These are phyloP conservation scores for Melanerpes formicivorus DNA, from an alignment of 2,113 vertebrate genomes.

Conservation along the genomic window DNA sequence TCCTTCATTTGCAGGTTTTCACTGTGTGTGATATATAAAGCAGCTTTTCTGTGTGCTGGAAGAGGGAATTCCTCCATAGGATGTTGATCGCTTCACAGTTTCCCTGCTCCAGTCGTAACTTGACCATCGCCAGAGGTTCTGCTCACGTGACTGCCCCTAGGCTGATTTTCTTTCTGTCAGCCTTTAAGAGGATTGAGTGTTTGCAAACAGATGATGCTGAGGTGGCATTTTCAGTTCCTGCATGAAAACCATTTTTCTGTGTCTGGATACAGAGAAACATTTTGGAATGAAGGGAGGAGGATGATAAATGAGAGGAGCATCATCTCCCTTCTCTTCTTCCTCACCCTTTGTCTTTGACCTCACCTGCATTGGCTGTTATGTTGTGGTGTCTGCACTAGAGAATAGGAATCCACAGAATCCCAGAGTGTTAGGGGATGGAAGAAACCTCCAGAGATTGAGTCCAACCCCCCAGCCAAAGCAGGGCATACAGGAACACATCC, in stretches of 20 bases:
- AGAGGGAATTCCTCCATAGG: background rate
- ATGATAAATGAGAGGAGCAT: background rate
- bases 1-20: background rate
- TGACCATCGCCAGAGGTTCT: background rate
- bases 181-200: conserved; percentile 14
- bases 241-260: background rate
- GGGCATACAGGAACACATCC: no score
- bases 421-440: no score
- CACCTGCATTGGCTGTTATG: background rate
- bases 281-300: background rate
- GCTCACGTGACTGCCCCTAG: background rate
- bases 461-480: no score
- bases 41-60: background rate
- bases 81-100: background rate
- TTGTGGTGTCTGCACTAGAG: background rate
- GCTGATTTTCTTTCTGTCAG: conserved; percentile 21
- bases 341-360: background rate
- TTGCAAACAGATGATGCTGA: conserved; percentile 64
- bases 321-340: background rate
- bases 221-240: conserved; percentile 69
- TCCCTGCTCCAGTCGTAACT: background rate
- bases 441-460: no score
- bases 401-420: background rate
- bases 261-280: background rate
- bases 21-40: background rate